Conservation (phyloP, 2,888 invertebrate species). For the Drosophila kuntzei region DNA sequence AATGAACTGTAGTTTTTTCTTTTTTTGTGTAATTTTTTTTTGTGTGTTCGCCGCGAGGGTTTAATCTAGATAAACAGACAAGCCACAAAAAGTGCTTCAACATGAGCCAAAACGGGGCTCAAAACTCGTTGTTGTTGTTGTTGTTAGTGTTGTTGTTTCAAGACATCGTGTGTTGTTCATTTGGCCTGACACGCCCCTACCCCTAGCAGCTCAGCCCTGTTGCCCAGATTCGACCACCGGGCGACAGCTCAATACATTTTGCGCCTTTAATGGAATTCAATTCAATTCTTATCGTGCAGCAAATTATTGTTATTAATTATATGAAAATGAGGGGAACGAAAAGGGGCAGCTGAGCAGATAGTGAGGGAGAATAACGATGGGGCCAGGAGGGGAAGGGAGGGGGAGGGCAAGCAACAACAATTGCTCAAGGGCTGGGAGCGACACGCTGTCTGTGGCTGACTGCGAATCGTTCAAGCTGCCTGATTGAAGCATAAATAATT, state of each 20-base stretch:
- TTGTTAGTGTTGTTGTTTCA: constrained; percentile 28
- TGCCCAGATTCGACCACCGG: constrained; percentile 39
- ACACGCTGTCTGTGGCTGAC: constrained; percentile 76
- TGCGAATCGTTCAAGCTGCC: constrained; percentile 37
- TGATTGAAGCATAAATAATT: constrained; percentile 71
- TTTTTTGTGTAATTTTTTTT: constrained; percentile 40
- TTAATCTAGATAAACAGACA: constrained; percentile 79
- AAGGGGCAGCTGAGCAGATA: background rate
- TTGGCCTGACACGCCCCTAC: constrained; percentile 54
- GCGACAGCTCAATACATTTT: constrained; percentile 75
- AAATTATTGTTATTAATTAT: constrained; percentile 83
- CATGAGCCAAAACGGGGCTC: constrained; percentile 54
- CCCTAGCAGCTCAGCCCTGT: constrained; percentile 36
- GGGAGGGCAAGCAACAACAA: constrained; percentile 27
- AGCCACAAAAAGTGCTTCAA: constrained; percentile 65
- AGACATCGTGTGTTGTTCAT: constrained; percentile 66
- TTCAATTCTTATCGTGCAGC: constrained; percentile 82
- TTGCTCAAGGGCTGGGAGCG: constrained; percentile 80
- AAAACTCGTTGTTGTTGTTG: constrained; percentile 48
- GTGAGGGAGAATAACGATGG: background rate
- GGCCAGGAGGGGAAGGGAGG: background rate
- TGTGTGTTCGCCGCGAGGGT: constrained; percentile 66
- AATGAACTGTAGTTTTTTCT: constrained; percentile 73
- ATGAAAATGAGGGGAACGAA: constrained; percentile 51
- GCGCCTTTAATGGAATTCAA: constrained; percentile 82